These are phyloP conservation scores for Palloptera scutellata DNA, from an alignment of 2,888 invertebrate species.

Conservation along the genomic window DNA sequence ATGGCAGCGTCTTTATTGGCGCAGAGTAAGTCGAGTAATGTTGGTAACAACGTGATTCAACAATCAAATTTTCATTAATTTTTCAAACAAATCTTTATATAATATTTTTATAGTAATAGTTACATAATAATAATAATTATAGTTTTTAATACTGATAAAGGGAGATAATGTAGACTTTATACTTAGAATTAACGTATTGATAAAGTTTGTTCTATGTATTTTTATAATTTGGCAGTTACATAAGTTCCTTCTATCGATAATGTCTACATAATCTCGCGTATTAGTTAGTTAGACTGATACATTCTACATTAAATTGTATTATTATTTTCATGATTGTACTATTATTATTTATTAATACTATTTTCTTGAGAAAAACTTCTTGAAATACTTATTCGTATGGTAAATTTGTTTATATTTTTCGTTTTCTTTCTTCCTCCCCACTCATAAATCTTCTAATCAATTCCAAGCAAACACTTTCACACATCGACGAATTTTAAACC, in stretches of 20 bases:
- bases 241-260: no score
- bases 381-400: neutral
- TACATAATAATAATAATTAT: no score
- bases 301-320: neutral
- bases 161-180: no score
- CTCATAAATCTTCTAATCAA: neutral
- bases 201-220: no score
- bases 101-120: no score
- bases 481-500: neutral
- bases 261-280: no score
- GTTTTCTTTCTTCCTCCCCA: neutral
- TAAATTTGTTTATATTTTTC: neutral
- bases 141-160: no score
- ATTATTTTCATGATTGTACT: neutral
- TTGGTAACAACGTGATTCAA: constrained; percentile 54
- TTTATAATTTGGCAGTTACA: no score
- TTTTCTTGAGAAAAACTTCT: neutral
- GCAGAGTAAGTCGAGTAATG: constrained; percentile 77
- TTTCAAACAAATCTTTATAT: no score
- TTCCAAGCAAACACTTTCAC: neutral
- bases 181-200: no score
- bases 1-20: constrained; percentile 82
- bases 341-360: neutral
- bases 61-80: no score
- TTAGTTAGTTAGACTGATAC: no score